Conservation (phyloP, 1,140 invertebrate species). For the Drosophila subobscura region DNA sequence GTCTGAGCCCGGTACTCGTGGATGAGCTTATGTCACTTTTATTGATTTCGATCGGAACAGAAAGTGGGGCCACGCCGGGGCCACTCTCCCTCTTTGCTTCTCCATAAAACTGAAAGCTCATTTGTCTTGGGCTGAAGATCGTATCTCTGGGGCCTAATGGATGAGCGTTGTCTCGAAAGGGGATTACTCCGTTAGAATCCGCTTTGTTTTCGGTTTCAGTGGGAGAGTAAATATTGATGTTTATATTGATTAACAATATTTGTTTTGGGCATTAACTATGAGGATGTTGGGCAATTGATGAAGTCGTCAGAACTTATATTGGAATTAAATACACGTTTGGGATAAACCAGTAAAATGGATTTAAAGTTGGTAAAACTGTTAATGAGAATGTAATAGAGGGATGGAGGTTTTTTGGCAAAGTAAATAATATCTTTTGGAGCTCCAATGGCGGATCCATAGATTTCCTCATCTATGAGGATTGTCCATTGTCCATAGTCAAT, state of each 20-base stretch:
- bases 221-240: constrained; percentile 48
- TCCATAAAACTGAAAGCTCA: constrained; percentile 58
- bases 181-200: constrained; percentile 46
- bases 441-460: too few relatives aligned
- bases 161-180: constrained; percentile 33
- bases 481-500: too few relatives aligned
- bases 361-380: too few relatives aligned
- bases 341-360: constrained; percentile 6
- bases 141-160: constrained; percentile 45
- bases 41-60: constrained; percentile 74
- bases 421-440: too few relatives aligned
- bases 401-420: too few relatives aligned
- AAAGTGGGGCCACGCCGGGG: constrained; percentile 6
- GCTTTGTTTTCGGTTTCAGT: constrained; percentile 4
- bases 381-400: too few relatives aligned
- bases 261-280: constrained; percentile 30
- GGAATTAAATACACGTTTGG: constrained; percentile 37
- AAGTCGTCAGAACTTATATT: constrained; percentile 30
- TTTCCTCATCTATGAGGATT: too few relatives aligned
- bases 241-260: constrained; percentile 33
- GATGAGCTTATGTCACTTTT: constrained; percentile 74
- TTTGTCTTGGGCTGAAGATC: constrained; percentile 68
- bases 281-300: constrained; percentile 11
- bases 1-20: constrained; percentile 30
- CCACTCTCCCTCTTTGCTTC: constrained; percentile 11